Evolutionary conservation across 2,888 invertebrate species (phyloP), one percentile per base, ranked within the genome.

Genomic region (Ceriagrion tenellum): DNA sequence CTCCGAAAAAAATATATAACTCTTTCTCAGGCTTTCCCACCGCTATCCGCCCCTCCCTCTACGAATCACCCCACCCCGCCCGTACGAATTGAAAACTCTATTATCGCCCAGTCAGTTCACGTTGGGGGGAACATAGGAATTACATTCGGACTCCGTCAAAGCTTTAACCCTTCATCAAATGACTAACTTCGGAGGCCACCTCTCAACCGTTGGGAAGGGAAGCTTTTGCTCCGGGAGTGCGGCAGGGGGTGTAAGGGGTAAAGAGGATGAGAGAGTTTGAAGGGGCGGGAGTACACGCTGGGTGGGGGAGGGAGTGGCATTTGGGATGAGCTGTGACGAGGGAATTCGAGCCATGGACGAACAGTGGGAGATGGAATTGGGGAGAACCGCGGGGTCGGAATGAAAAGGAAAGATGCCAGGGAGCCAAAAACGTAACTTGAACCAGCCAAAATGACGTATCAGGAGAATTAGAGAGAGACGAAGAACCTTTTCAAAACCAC

Each of bases 311-410:
- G 35, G 81, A n/a, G n/a, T n/a, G n/a, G n/a, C n/a, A n/a, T 81
- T 16, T 81, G 13, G 13, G 59, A 35, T 30, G 35, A 56, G 30
- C 0, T 47, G 81, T 16, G 47, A 88, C 18, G 47, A 8, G 89
- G 26, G 26, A 16, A 40, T 18, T 35, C 59, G 56, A 12, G 35
- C 90, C 20, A 12, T 35, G 89, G 95, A 95, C 90, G 95, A 95
- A 95, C 95, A 95, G 93, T 95, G 95, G 95, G 93, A 95, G 95
- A 95, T 95, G 95, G 95, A 95, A 95, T 95, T 95, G 95, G 95
- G 90, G 96, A 95, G 95, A 23, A 47, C 90, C 88, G 47, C 47
- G 96, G 96, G 96, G 96, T 95, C 93, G 95, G 47, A 55, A 81
- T 81, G 20, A 63, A 23, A 30, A 6, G 18, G 81, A 81, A n/a